Base-by-base conservation (phyloP, 2,797 vertebrate genomes). In the Megalops cyprinoides region DNA sequence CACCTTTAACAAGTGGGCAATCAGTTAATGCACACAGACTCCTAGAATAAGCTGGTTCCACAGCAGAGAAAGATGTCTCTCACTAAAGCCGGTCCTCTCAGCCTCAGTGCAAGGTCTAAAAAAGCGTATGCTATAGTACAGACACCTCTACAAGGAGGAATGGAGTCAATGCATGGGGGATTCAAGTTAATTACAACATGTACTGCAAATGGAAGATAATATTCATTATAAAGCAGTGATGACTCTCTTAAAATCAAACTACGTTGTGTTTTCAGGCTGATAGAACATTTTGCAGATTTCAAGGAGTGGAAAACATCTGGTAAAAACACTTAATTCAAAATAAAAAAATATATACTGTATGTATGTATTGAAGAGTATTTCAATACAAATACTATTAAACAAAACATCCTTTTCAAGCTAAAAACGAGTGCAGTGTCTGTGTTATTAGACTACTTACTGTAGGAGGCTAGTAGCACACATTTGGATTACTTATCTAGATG, bases 371-470 rank as follows among this genome's bases (percentile, higher is more conserved):
- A 82, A 56, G 56, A 79, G 3, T 23, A 79, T 82, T 56, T 78
- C 73, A 76, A 79, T 71, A 28, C 62, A 78, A 86, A 85, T 75
- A 48, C 76, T 78, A 78, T 31, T 80, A 77, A 62, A 71, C 39
- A 71, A 34, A 49, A 77, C 39, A 91, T 85, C 82, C 88, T 90
- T 78, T 85, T 83, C 85, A 87, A 90, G 89, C 90, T 96, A 96
- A 92, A 95, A 95, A 96, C 95, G 95, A 97, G 96, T 97, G 96
- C 96, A 97, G 96, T 96, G 91, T 96, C 95, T 95, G 94, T 91
- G 89, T 94, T 92, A 93, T 89, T 93, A 89, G 94, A 96, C 94
- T 95, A 95, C 92, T 93, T 93, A 20, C 62, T 67, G 31, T 93
- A 94, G 58, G 93, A 96, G 96, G 94, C 93, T 93, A 96, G 90